A percentile compares a stretch with the other conserved stretches of the same genome.
phyloP scores from a whole-genome alignment of 2,797 vertebrate species.

The Cyclura pinguis region DNA sequence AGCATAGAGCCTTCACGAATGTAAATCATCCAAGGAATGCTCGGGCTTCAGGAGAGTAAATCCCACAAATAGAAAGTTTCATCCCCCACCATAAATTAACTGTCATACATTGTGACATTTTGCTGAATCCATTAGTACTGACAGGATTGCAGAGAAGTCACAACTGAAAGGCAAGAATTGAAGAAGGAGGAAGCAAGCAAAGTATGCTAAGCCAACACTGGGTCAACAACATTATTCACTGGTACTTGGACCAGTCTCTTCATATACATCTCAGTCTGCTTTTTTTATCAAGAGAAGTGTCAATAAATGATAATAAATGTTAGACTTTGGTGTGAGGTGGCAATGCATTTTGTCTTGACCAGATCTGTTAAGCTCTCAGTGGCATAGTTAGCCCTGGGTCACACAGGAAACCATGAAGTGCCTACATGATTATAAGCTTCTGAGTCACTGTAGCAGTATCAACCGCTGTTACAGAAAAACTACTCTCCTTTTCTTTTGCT shows the following conservation, averaged over 20 bases:
- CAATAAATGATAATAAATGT: not conserved
- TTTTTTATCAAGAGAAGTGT: not conserved
- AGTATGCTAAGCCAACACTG: not conserved
- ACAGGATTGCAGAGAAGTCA: slow-evolving; percentile 7
- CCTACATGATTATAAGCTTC: not conserved
- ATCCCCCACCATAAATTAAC: slow-evolving; percentile 7
- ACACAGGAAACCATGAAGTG: not conserved
- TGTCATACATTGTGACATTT: slow-evolving; percentile 3
- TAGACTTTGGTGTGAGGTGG: not conserved
- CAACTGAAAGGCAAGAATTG: not conserved
- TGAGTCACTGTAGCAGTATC: not conserved
- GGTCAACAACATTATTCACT: not conserved
- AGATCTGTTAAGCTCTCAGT: not conserved
- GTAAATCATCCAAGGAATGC: slow-evolving; percentile 24
- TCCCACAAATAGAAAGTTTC: slow-evolving; percentile 20
- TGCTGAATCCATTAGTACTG: slow-evolving; percentile 29
- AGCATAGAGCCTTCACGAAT: not conserved
- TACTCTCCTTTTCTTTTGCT: not conserved
- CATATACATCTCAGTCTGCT: not conserved
- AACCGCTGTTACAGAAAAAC: not conserved
- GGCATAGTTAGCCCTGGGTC: not conserved
- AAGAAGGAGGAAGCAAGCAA: not conserved
- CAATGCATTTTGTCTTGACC: not conserved
- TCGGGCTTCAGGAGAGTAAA: slow-evolving; percentile 28
- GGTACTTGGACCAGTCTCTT: not conserved